Percentiles rank a stretch among this genome's conserved stretches.
phyloP scores from a whole-genome alignment of 2,113 vertebrate genomes.

The Jaculus jaculus region DNA sequence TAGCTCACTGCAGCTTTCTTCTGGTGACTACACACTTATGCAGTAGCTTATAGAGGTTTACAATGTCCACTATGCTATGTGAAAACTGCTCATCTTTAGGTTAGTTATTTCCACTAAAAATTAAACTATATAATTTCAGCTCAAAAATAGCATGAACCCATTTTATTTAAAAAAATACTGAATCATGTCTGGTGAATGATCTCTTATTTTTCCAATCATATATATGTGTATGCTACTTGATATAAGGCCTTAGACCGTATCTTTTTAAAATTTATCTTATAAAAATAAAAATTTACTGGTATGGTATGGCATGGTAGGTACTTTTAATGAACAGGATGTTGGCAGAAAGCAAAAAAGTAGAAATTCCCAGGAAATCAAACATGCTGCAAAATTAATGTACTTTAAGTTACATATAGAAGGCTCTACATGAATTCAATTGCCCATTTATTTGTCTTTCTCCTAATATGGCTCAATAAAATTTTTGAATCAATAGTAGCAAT shows the following conservation, averaged over 20 bases:
- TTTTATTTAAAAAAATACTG: background rate
- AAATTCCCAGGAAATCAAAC: background rate
- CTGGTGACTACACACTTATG: background rate
- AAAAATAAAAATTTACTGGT: conserved; percentile 9
- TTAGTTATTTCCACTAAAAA: conserved; percentile 24
- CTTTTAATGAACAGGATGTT: background rate
- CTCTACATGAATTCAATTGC: background rate
- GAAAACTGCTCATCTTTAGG: background rate
- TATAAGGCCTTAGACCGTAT: background rate
- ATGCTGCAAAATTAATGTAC: conserved; percentile 8
- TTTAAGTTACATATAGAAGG: background rate
- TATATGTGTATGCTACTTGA: background rate
- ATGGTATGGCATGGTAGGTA: background rate
- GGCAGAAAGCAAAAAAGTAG: conserved; percentile 7
- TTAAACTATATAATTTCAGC: background rate
- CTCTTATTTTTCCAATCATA: background rate
- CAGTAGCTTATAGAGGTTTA: background rate
- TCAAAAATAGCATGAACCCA: conserved; percentile 15
- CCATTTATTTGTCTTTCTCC: background rate
- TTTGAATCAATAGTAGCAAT: background rate
- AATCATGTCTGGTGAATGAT: background rate
- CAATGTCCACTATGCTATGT: background rate
- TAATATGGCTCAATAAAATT: background rate
- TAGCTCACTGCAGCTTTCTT: background rate
- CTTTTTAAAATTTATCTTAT: background rate